Evolutionary conservation across 1,140 invertebrate species (phyloP).

Genomic region (Wasmannia auropunctata): DNA sequence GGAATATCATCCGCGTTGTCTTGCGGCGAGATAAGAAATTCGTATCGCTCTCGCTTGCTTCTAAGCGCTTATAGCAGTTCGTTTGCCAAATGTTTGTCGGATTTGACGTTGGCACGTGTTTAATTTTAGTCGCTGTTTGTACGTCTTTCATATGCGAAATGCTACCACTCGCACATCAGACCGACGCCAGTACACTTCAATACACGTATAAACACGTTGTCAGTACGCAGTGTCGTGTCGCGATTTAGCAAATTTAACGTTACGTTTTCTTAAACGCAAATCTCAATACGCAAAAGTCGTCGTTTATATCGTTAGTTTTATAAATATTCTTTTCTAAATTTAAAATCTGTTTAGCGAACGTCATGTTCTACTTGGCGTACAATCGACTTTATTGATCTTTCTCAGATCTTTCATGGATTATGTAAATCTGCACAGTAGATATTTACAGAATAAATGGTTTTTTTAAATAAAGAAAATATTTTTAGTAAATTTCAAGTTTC

Average conservation of each 20-base stretch:
- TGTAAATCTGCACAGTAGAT: not conserved
- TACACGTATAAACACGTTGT: not conserved
- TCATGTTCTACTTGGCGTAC: not conserved
- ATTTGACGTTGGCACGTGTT: constrained; percentile 30
- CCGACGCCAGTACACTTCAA: not conserved
- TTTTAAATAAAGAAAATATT: not conserved
- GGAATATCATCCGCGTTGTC: not conserved
- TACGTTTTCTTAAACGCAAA: not conserved
- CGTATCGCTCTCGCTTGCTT: not conserved
- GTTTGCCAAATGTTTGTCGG: constrained; percentile 17
- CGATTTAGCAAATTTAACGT: not conserved
- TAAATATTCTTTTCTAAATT: not conserved
- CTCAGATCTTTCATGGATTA: not conserved
- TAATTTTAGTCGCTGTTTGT: constrained; percentile 34
- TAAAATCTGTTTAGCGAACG: not conserved
- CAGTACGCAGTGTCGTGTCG: not conserved
- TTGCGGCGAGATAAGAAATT: constrained; percentile 9
- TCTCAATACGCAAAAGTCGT: too few relatives aligned
- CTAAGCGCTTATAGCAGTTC: not conserved
- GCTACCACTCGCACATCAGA: not conserved
- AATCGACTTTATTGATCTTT: not conserved
- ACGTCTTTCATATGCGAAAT: not conserved
- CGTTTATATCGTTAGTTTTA: not conserved
- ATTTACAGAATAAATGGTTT: not conserved
- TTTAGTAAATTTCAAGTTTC: not conserved